These are phyloP conservation scores for Agrilus planipennis DNA, from an alignment of 1,140 invertebrate genomes.

Conservation along the genomic window DNA sequence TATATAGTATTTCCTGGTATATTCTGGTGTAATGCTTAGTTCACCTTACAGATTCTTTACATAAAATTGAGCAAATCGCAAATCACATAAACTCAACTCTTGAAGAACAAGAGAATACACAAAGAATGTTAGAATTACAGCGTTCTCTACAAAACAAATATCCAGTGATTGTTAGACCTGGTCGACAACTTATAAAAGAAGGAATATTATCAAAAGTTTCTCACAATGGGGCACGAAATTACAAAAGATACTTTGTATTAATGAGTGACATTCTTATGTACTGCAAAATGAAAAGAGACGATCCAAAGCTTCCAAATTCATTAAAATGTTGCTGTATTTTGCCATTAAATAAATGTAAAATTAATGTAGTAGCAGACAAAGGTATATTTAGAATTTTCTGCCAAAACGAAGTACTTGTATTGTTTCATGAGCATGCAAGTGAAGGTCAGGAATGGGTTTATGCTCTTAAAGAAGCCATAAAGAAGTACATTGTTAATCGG, in stretches of 20 bases:
- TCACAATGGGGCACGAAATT: slow-evolving; percentile 31
- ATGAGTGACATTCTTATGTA: slow-evolving; percentile 49
- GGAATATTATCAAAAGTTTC: slow-evolving; percentile 55
- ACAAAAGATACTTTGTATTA: slow-evolving; percentile 39
- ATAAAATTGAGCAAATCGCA: slow-evolving; percentile 53
- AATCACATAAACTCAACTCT: slow-evolving; percentile 59
- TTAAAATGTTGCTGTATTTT: slow-evolving; percentile 45
- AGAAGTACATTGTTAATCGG: slow-evolving; percentile 41
- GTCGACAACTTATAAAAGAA: slow-evolving; percentile 55
- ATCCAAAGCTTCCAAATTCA: slow-evolving; percentile 29
- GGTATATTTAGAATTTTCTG: slow-evolving; percentile 36
- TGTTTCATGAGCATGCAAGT: slow-evolving; percentile 41
- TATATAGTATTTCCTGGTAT: no score
- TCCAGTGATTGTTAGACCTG: slow-evolving; percentile 54
- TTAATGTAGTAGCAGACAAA: slow-evolving; percentile 41
- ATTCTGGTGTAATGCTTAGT: no score
- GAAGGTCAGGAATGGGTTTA: slow-evolving; percentile 44
- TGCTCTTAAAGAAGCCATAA: slow-evolving; percentile 41
- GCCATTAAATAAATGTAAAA: slow-evolving; percentile 48
- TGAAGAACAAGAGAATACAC: slow-evolving; percentile 57
- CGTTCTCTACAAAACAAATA: slow-evolving; percentile 44
- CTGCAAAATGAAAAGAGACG: slow-evolving; percentile 40
- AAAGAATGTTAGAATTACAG: slow-evolving; percentile 55
- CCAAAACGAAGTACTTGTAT: slow-evolving; percentile 42
- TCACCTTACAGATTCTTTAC: slow-evolving; percentile 46